Evolutionary conservation across 2,888 invertebrate species (phyloP).

Genomic region (Drosophila flavopinicola): DNA sequence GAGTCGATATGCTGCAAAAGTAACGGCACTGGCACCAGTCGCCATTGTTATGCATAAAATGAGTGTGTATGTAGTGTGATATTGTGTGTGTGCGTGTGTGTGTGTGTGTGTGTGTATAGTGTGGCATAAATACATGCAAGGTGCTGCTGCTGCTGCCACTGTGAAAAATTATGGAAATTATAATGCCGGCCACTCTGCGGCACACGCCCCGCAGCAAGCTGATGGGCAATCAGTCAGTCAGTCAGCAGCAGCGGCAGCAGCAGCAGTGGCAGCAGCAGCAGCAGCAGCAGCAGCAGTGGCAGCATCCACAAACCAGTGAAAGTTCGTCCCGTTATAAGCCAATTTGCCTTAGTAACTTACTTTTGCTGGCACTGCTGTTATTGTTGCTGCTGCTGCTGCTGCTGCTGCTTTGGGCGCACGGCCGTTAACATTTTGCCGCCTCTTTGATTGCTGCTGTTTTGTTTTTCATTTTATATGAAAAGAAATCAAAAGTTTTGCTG

Average conservation of each 20-base stretch:
- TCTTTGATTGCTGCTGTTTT: constrained; percentile 24
- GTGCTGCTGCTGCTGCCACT: constrained; percentile 18
- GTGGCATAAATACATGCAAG: background rate
- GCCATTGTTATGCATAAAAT: constrained; percentile 12
- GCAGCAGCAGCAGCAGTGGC: constrained; percentile 5
- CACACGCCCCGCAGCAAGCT: constrained; percentile 43
- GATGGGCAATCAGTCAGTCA: constrained; percentile 20
- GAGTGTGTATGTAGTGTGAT: too few species aligned
- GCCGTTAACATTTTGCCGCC: constrained; percentile 54
- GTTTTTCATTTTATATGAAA: constrained; percentile 35
- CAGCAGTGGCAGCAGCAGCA: constrained; percentile 3
- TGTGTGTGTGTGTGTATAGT: too few species aligned
- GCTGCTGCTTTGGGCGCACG: constrained; percentile 48
- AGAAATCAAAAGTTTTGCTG: constrained; percentile 72
- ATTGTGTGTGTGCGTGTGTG: too few species aligned
- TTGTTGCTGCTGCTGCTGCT: constrained; percentile 26
- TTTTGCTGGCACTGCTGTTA: constrained; percentile 45
- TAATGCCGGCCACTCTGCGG: constrained; percentile 12
- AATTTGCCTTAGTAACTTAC: constrained; percentile 79
- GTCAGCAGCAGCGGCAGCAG: constrained; percentile 5
- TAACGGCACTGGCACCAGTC: constrained; percentile 31
- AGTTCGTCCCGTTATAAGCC: constrained; percentile 75
- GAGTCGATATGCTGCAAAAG: constrained; percentile 4
- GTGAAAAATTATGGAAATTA: constrained; percentile 52
- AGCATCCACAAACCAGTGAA: constrained; percentile 60